Base-by-base conservation (phyloP, 1,140 invertebrate species). In the Portunus trituberculatus region DNA sequence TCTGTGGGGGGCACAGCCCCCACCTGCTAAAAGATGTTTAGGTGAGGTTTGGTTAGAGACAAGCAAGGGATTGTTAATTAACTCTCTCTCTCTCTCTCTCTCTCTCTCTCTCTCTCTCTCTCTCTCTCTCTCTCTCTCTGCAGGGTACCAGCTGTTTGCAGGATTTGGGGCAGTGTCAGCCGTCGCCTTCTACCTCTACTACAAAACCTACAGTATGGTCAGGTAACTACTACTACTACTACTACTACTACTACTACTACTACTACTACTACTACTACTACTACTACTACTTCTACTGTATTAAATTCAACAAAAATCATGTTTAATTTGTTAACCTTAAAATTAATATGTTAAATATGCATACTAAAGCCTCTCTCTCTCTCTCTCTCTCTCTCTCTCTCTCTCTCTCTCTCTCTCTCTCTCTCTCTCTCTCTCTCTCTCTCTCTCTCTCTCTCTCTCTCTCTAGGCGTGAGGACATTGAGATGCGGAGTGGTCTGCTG, bases 401-500 rank as follows among this genome's bases (percentile, higher is more conserved):
- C 86, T 32, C 31, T 25, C 28, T 39, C 20, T 7, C 39, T 52
- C 28, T 45, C 48, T 91, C 12, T 2, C 45, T 28, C 28, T 91
- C 14, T 20, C n/a, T 20, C 29, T 91, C 45, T 52, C 16, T 29
- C 48, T 32, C 98, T 96, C 97, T 32, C 97, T 97, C 90, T 97
- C 98, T 59, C 52, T 59, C 52, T 59, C 12, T 59, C 52, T 76
- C 20, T n/a, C 20, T n/a, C 67, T 20, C 67, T n/a, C n/a, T n/a
- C n/a, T n/a, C n/a, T n/a, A 76, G 67, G n/a, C 16, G 20, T 1
- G 67, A 76, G 67, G 67, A 76, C 8, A 76, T 76, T n/a, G 67
- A 76, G 20, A 76, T 76, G 67, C 6, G 25, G 0, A 98, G 98
- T 94, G 98, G 98, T 0, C 97, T 97, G 95, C 97, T 98, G 97